Percentiles rank a stretch among this genome's conserved stretches.
These are phyloP conservation scores for Dryobotodes eremita DNA, from an alignment of 2,888 invertebrate genomes.

Conservation along the genomic window DNA sequence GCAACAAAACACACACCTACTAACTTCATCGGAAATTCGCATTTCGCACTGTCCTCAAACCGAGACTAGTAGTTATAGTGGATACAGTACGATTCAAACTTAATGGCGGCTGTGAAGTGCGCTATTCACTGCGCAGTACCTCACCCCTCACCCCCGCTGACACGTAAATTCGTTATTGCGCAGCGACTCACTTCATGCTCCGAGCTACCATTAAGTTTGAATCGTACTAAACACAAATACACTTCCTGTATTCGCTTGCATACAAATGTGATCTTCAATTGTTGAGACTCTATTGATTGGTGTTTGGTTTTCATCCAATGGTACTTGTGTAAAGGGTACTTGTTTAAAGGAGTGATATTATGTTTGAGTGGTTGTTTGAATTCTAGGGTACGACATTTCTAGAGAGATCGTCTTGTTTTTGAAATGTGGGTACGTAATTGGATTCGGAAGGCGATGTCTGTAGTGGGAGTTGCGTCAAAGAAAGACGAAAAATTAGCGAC, in stretches of 20 bases:
- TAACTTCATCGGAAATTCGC: slow-evolving; percentile 9
- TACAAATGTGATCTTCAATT: slow-evolving; percentile 39
- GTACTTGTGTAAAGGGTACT: neutral
- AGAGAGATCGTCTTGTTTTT: neutral
- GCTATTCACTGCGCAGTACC: no score
- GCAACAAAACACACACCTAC: neutral
- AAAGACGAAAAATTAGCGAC: neutral
- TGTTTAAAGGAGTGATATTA: slow-evolving; percentile 10
- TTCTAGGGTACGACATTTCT: neutral
- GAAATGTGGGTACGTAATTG: neutral
- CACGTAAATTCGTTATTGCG: no score
- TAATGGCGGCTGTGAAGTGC: no score
- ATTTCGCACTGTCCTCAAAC: slow-evolving; percentile 3
- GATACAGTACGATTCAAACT: no score
- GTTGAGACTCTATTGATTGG: slow-evolving; percentile 16
- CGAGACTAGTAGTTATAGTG: neutral
- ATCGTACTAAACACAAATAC: neutral
- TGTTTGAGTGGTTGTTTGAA: neutral
- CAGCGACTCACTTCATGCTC: no score
- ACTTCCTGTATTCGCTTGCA: slow-evolving; percentile 21
- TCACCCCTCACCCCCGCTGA: no score
- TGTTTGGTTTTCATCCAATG: slow-evolving; percentile 41
- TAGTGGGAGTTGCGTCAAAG: neutral
- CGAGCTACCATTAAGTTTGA: no score
- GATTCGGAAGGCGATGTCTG: neutral